Evolutionary conservation across 2,113 vertebrate genomes (phyloP).

Genomic region (Cephalopholis sonnerati): DNA sequence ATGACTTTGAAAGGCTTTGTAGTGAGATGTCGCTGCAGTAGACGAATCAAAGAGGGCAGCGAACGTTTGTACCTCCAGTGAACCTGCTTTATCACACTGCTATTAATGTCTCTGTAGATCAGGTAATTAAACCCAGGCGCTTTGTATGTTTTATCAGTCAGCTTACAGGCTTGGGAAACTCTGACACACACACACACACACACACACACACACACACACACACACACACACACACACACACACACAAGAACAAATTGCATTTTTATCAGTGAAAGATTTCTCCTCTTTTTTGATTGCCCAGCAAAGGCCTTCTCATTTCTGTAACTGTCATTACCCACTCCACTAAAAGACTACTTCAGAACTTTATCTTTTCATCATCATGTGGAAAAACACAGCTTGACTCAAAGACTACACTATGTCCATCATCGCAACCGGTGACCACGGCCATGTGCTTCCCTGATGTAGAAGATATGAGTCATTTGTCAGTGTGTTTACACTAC

Average conservation of each 20-base stretch:
- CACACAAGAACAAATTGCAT: slow-evolving; percentile 38
- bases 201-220: slow-evolving; percentile 33
- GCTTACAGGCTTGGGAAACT: slow-evolving; percentile 51
- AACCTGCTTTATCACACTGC: slow-evolving; percentile 64
- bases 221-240: background rate
- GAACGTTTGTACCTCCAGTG: slow-evolving; percentile 54
- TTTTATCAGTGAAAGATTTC: slow-evolving; percentile 63
- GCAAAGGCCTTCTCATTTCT: slow-evolving; percentile 34
- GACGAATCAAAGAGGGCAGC: slow-evolving; percentile 55
- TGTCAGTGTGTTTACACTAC: slow-evolving; percentile 60
- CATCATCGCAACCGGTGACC: slow-evolving; percentile 43
- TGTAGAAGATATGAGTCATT: slow-evolving; percentile 71
- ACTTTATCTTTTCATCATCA: slow-evolving; percentile 58
- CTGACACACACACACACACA: slow-evolving; percentile 22
- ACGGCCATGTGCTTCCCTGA: slow-evolving; percentile 59
- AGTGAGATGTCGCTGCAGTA: slow-evolving; percentile 25
- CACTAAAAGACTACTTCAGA: slow-evolving; percentile 13
- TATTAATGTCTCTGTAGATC: slow-evolving; percentile 52
- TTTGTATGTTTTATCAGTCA: slow-evolving; percentile 65
- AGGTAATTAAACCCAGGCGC: slow-evolving; percentile 67
- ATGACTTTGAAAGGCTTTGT: slow-evolving; percentile 49
- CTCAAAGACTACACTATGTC: slow-evolving; percentile 29
- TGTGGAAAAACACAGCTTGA: slow-evolving; percentile 57
- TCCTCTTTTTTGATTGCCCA: slow-evolving; percentile 31
- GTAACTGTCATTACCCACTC: slow-evolving; percentile 43